These are phyloP conservation scores for Antheraea mylitta DNA, from an alignment of 1,140 invertebrate species.

Conservation along the genomic window DNA sequence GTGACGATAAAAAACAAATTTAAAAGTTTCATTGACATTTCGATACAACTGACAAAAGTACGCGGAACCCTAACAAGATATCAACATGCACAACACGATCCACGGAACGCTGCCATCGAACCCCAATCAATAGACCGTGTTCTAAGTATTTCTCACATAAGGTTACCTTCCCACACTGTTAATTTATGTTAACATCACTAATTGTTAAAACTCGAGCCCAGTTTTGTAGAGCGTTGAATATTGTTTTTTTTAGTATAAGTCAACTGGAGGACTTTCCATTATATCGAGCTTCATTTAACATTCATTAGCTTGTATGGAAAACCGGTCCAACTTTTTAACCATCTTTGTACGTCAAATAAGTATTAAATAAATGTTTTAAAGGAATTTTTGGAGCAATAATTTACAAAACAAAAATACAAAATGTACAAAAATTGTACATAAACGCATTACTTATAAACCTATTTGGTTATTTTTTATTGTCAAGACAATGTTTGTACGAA, in stretches of 20 bases:
- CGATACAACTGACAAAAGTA: not conserved
- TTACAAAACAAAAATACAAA: too few relatives aligned
- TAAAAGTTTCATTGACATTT: not conserved
- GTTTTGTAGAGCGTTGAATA: not conserved
- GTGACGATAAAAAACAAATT: not conserved
- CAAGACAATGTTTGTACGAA: too few relatives aligned
- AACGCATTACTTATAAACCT: too few relatives aligned
- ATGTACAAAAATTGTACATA: too few relatives aligned
- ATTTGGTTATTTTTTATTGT: too few relatives aligned
- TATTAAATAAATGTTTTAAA: too few relatives aligned
- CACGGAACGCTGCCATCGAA: conserved; percentile 27
- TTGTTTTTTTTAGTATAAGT: not conserved
- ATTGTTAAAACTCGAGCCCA: conserved; percentile 2
- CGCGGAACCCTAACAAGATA: conserved; percentile 23
- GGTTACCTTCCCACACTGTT: conserved; percentile 6
- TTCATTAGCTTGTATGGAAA: too few relatives aligned
- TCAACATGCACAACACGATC: conserved; percentile 36
- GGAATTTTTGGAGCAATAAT: too few relatives aligned
- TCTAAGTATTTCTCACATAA: conserved; percentile 10
- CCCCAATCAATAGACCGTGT: conserved; percentile 34
- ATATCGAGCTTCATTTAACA: too few relatives aligned
- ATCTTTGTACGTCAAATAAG: too few relatives aligned
- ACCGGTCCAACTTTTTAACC: too few relatives aligned
- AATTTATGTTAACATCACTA: conserved; percentile 10
- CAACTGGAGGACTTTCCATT: too few relatives aligned